Conservation (phyloP, 2,888 invertebrate species). For the Sinohyriopsis cumingii region DNA sequence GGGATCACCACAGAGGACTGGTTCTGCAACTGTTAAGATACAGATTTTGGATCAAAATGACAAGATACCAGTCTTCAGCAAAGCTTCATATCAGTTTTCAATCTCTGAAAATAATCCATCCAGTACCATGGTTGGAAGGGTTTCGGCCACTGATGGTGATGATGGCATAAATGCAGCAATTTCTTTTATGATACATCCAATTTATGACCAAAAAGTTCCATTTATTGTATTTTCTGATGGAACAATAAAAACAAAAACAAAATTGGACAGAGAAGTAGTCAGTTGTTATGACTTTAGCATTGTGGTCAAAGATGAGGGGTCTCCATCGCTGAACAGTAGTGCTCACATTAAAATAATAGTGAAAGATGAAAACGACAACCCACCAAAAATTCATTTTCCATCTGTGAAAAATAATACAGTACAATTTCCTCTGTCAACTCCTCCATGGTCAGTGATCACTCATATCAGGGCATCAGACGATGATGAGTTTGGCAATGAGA, state of each 20-base stretch:
- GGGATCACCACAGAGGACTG: conserved; percentile 19
- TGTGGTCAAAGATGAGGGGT: conserved; percentile 37
- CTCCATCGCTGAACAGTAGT: conserved; percentile 25
- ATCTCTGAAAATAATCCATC: conserved; percentile 31
- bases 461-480: conserved; percentile 50
- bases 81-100: conserved; percentile 20
- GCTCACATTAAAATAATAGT: conserved; percentile 42
- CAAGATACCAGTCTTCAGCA: conserved; percentile 24
- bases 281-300: conserved; percentile 41
- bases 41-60: conserved; percentile 35
- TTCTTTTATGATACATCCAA: conserved; percentile 25
- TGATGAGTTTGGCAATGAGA: conserved; percentile 51
- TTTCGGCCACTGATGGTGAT: conserved; percentile 31
- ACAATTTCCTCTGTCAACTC: conserved; percentile 35
- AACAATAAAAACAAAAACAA: conserved; percentile 29
- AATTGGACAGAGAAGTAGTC: conserved; percentile 35
- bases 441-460: conserved; percentile 51
- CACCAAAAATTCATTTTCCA: conserved; percentile 60
- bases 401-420: conserved; percentile 49
- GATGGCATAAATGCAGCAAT: conserved; percentile 25
- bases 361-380: conserved; percentile 64
- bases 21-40: conserved; percentile 24
- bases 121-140: conserved; percentile 18
- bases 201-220: conserved; percentile 23
- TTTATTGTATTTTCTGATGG: conserved; percentile 41